Base-by-base conservation (phyloP, 2,888 invertebrate species). In the Osmoderma eremita region DNA sequence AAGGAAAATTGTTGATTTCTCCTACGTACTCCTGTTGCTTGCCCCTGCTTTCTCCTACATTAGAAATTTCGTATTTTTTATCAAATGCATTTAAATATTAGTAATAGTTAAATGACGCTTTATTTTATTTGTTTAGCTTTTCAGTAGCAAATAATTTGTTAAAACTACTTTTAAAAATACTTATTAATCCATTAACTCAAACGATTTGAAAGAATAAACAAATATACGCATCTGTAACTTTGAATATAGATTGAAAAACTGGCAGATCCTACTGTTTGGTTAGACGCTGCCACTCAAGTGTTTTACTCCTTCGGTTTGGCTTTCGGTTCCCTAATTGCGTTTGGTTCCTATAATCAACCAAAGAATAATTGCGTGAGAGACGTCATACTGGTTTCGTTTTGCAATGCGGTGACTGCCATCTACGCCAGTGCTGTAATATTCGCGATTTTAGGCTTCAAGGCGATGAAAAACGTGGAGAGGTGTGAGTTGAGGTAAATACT, bases 221-320 rank as follows among this genome's bases (percentile, higher is more conserved):
- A 30, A 30, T 30, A 10, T 30, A 30, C 30, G 6, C 6, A 6
- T 30, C 6, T 10, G 1, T 30, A 30, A 30, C 10, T 62, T 67
- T 51, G 1, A 30, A 41, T 70, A 67, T 18, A 94, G 94, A 86
- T 94, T 78, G 91, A 92, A 72, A 95, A 93, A 78, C 85, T 97
- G 15, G 84, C 90, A 51, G 90, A 94, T 75, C 95, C 97, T 0
- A 93, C 90, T 3, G 96, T 97, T 0, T 97, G 97, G 97, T 84
- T 97, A 76, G 97, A 97, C 79, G 97, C 97, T 1, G 97, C 97
- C 0, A 97, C 97, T 0, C 97, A 97, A 85, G 97, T 97, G 1
- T 97, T 97, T 85, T 97, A 97, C 83, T 96, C 96, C 0, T 94
- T 95, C 81, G 97, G 97, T 1, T 85, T 97, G 67, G 97, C 96